phyloP scores from a whole-genome alignment of 1,140 invertebrate species.

The Drosophila yakuba region DNA sequence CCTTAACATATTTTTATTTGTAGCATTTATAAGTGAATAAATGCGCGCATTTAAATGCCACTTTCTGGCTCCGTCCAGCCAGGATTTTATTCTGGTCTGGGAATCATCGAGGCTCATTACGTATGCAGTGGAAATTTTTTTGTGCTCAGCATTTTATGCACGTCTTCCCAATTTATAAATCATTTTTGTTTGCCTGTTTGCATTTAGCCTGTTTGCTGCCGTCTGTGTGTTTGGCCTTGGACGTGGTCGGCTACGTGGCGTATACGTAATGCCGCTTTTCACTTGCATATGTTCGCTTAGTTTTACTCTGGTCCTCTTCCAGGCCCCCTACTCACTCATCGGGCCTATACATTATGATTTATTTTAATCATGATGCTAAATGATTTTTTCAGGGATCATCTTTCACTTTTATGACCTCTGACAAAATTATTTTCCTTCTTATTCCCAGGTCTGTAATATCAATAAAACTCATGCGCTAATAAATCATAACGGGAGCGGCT shows the following conservation, averaged over 20 bases:
- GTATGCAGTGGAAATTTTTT: conserved; percentile 81
- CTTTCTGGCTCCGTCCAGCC: conserved; percentile 60
- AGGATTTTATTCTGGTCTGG: conserved; percentile 28
- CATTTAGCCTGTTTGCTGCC: conserved; percentile 69
- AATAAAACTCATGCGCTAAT: conserved; percentile 38
- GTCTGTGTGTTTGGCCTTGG: conserved; percentile 44
- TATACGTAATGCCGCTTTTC: conserved; percentile 64
- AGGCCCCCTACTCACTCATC: background rate
- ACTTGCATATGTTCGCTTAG: conserved; percentile 48
- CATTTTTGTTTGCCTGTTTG: conserved; percentile 82
- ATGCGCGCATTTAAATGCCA: conserved; percentile 81
- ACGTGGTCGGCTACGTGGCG: conserved; percentile 70
- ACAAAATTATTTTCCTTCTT: conserved; percentile 68
- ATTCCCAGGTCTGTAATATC: conserved; percentile 44
- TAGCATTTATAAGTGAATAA: conserved; percentile 83
- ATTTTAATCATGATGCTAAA: conserved; percentile 84
- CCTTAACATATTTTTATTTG: conserved; percentile 80
- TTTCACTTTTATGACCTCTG: conserved; percentile 63
- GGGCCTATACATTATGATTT: conserved; percentile 71
- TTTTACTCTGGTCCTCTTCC: conserved; percentile 18
- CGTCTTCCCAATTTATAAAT: conserved; percentile 83
- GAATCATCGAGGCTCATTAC: conserved; percentile 69
- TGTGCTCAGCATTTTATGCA: conserved; percentile 79
- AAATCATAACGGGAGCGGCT: conserved; percentile 31
- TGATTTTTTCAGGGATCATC: conserved; percentile 68